Base-by-base conservation (phyloP, 2,888 invertebrate species). In the Tuta absoluta region DNA sequence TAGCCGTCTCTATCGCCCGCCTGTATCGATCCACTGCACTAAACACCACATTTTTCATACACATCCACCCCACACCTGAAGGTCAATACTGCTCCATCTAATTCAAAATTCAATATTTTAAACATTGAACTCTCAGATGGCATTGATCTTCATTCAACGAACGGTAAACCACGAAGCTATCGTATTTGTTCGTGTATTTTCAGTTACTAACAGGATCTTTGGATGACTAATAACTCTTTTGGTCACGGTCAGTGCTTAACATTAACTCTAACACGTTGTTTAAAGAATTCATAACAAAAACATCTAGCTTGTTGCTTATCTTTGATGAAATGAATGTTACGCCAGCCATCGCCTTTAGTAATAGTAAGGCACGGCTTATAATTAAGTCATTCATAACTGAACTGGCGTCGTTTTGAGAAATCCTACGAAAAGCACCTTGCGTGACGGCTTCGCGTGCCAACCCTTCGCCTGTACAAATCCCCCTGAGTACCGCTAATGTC, bases 21-120 rank as follows among this genome's bases (percentile, higher is more conserved):
- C 82, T 81, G 77, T 88, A 91, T 91, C 81, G 91, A 91, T 90
- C 90, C 81, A 72, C 69, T 89, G 86, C 87, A 88, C 79, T 80
- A 76, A 79, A 77, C 78, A 80, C 76, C 73, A 77, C 75, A 76
- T 33, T 74, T 70, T 73, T 72, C 63, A 67, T 65, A 65, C 48
- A 53, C 23, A 23, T 4, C n/a, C 19, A 37, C 24, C 53, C 37
- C 45, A n/a, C n/a, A n/a, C n/a, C n/a, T n/a, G 60, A 60, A 60
- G 60, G 60, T 60, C 60, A 60, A 60, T 12, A 59, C 12, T n/a
- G 41, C 59, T 41, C 23, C 23, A 24, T 14, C 7, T 17, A 41
- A 14, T 21, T 7, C 48, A 5, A 24, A 60, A 60, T 24, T 45
- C 45, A 24, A 45, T n/a, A 17, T 24, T 61, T 45, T 48, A 48